phyloP scores from a whole-genome alignment of 1,140 invertebrate species.

The Drosophila kohkoa region DNA sequence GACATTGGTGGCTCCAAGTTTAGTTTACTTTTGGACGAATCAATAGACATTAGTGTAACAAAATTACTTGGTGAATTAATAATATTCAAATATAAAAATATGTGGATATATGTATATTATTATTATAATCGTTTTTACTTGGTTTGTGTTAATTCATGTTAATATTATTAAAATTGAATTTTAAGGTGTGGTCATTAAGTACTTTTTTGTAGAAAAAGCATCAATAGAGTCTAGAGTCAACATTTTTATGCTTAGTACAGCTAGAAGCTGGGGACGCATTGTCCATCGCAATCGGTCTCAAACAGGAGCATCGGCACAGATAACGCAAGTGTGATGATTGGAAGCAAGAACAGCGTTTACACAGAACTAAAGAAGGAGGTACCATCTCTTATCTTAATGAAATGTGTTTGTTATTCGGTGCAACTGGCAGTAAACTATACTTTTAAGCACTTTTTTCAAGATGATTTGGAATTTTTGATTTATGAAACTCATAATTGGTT shows the following conservation, averaged over 20 bases:
- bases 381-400: slow-evolving; percentile 46
- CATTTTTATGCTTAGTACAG: not conserved
- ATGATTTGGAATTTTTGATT: slow-evolving; percentile 82
- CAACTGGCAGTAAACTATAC: slow-evolving; percentile 73
- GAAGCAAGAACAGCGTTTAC: not conserved
- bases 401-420: slow-evolving; percentile 61
- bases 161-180: too few relatives aligned
- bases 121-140: too few relatives aligned
- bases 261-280: not conserved
- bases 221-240: not conserved
- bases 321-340: not conserved
- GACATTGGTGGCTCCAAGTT: too few relatives aligned
- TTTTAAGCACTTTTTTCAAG: slow-evolving; percentile 51
- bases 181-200: not conserved
- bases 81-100: too few relatives aligned
- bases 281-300: not conserved
- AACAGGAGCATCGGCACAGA: not conserved
- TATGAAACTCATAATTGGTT: slow-evolving; percentile 69
- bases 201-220: not conserved
- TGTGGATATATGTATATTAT: too few relatives aligned
- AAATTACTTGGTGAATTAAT: too few relatives aligned
- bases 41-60: too few relatives aligned
- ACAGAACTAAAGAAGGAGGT: slow-evolving; percentile 15
- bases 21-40: too few relatives aligned
- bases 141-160: too few relatives aligned